A percentile compares a stretch with the other conserved stretches of the same genome.
Conservation (phyloP, 2,888 invertebrate genomes). For the Helleia helle region DNA sequence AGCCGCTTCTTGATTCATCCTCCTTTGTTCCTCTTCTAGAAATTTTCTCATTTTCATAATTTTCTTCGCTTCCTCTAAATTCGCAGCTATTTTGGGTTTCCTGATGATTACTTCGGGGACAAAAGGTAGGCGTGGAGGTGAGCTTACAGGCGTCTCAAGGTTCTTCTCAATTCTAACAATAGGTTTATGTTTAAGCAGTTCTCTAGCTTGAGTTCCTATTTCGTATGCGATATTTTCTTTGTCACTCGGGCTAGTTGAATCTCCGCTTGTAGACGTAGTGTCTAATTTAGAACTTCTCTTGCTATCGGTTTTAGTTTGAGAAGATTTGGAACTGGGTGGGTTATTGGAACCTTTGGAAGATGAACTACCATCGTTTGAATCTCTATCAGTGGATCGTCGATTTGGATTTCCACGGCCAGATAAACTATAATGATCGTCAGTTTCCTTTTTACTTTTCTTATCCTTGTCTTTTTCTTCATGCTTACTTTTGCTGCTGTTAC, state of each 20-base stretch:
- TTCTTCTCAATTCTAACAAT: slow-evolving; percentile 52
- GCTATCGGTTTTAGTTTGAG: slow-evolving; percentile 50
- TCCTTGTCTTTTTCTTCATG: slow-evolving; percentile 55
- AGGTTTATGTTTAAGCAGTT: slow-evolving; percentile 36
- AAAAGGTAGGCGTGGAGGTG: slow-evolving; percentile 51
- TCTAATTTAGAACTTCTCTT: slow-evolving; percentile 61
- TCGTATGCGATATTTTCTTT: slow-evolving; percentile 43
- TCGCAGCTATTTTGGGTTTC: slow-evolving; percentile 80
- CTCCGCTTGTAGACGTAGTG: slow-evolving; percentile 58
- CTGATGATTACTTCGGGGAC: slow-evolving; percentile 69
- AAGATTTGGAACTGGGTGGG: slow-evolving; percentile 42
- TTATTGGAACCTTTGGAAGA: slow-evolving; percentile 61
- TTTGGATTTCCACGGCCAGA: slow-evolving; percentile 77
- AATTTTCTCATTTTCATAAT: slow-evolving; percentile 79
- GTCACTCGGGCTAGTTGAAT: slow-evolving; percentile 67
- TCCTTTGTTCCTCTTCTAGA: slow-evolving; percentile 75
- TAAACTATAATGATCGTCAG: slow-evolving; percentile 82
- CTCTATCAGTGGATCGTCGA: slow-evolving; percentile 83
- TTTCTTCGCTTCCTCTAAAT: slow-evolving; percentile 77
- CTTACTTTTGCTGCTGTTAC: slow-evolving; percentile 32
- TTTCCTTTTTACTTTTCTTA: slow-evolving; percentile 67
- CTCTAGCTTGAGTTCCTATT: slow-evolving; percentile 28
- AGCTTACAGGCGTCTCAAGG: slow-evolving; percentile 45
- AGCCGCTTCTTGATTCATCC: slow-evolving; percentile 67
- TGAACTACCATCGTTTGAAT: slow-evolving; percentile 83